Evolutionary conservation across 2,113 vertebrate genomes (phyloP).

Genomic region (Caretta caretta): DNA sequence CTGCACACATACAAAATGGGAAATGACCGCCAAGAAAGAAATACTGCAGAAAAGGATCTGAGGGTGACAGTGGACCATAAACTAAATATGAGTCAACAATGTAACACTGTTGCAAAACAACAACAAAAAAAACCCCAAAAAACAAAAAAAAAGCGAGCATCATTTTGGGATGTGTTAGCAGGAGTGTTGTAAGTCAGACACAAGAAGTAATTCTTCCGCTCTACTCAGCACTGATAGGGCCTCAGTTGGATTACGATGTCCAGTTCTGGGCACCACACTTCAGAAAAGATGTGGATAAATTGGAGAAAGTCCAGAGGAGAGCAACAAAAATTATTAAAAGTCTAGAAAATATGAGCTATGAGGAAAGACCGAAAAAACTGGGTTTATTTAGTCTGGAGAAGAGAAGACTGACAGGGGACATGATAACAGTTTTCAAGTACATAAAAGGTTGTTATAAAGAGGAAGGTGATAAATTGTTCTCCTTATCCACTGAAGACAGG

Average conservation of each 20-base stretch:
- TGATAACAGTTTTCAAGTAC: background rate
- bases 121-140: no score
- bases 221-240: background rate
- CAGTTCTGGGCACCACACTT: background rate
- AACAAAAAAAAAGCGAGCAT: no score
- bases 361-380: background rate
- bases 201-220: background rate
- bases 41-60: background rate
- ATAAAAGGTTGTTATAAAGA: background rate
- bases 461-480: background rate
- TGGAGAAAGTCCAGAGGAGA: background rate
- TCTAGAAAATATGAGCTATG: background rate
- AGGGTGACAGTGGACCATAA: background rate
- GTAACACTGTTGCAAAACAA: background rate
- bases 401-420: background rate
- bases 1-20: background rate
- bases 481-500: background rate
- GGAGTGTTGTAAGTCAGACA: background rate
- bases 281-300: background rate
- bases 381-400: background rate
- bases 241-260: background rate
- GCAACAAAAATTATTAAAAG: background rate
- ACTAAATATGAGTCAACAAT: no score
- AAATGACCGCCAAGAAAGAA: background rate
- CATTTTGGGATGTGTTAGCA: background rate